Conservation (phyloP, 2,113 vertebrate genomes). For the Taxidea taxus region DNA sequence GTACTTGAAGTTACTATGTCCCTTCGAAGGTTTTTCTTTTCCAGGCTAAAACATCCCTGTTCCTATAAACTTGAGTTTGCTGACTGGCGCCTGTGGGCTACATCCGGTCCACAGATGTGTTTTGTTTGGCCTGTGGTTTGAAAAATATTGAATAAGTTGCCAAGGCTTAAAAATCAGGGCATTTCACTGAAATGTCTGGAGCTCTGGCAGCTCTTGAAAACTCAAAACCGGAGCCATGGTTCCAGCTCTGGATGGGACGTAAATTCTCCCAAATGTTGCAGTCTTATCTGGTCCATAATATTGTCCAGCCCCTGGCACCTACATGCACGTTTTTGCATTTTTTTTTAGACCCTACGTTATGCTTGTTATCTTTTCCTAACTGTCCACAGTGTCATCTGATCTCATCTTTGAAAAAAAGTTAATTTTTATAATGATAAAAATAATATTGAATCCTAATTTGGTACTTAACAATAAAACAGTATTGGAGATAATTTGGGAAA, state of each 20-base stretch:
- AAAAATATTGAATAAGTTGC: conserved; percentile 52
- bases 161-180: conserved; percentile 31
- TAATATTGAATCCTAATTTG: not conserved
- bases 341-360: not conserved
- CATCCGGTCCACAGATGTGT: conserved; percentile 54
- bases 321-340: fast-evolving
- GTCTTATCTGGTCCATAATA: fast-evolving
- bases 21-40: conserved; percentile 14
- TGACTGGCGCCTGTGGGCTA: conserved; percentile 54
- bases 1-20: not conserved
- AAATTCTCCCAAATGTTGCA: not conserved
- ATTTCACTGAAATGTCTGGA: conserved; percentile 2
- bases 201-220: not conserved
- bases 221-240: not conserved
- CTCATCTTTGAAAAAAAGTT: not conserved
- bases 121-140: conserved; percentile 63
- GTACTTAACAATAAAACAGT: not conserved
- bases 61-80: conserved; percentile 46
- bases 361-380: not conserved
- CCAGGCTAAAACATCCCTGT: conserved; percentile 20
- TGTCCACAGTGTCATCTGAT: not conserved
- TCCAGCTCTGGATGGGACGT: not conserved
- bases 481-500: not conserved
- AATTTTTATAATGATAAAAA: conserved; percentile 8
- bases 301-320: fast-evolving